Percentiles rank a stretch among this genome's conserved stretches.
Evolutionary conservation across 2,888 invertebrate species (phyloP).

Genomic region (Coremacera marginata): DNA sequence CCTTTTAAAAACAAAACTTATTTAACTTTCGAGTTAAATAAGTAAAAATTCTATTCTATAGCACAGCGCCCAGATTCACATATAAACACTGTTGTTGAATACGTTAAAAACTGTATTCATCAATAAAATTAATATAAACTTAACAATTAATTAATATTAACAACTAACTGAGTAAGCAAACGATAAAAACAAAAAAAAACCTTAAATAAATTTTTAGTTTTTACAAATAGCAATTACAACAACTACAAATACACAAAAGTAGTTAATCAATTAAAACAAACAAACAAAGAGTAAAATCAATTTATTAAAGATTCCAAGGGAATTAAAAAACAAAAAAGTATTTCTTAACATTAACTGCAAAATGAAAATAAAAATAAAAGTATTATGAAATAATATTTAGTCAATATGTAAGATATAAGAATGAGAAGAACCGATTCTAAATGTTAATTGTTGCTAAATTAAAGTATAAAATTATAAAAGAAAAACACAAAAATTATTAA

Average conservation of each 20-base stretch:
- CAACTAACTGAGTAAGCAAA: neutral
- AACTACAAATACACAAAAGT: neutral
- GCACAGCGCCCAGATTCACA: no score
- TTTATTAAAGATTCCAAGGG: constrained; percentile 3
- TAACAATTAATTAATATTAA: neutral
- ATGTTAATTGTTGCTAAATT: constrained; percentile 39
- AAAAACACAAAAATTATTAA: constrained; percentile 19
- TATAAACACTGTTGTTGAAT: constrained; percentile 12
- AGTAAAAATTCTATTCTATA: no score
- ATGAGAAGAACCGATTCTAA: constrained; percentile 35
- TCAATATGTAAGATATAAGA: constrained; percentile 21
- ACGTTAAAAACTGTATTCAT: neutral
- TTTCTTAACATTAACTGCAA: neutral
- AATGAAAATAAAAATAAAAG: constrained; percentile 8
- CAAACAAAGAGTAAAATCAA: neutral
- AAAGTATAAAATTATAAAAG: constrained; percentile 18
- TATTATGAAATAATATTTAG: constrained; percentile 12
- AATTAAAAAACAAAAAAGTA: constrained; percentile 11
- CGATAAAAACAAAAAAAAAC: neutral
- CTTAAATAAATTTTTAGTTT: neutral
- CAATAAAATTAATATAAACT: neutral
- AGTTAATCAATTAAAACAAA: neutral
- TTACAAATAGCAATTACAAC: neutral
- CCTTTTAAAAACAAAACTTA: no score
- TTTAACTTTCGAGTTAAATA: no score